A percentile compares a stretch with the other conserved stretches of the same genome.
phyloP scores from a whole-genome alignment of 2,888 invertebrate species.

The Hypselothyrea guttata region DNA sequence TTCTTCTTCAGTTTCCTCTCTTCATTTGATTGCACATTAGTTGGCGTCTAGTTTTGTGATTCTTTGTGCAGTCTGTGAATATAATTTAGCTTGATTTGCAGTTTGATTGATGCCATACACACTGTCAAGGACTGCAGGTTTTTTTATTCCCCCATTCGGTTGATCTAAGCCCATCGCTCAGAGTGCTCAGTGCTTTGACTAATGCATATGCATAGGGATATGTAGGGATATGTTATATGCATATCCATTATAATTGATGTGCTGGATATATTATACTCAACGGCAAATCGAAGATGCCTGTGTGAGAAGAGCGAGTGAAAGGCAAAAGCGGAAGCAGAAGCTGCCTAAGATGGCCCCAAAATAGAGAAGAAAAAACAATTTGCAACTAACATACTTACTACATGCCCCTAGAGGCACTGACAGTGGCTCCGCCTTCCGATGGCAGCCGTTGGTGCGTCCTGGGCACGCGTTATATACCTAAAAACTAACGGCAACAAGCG shows the following conservation, averaged over 20 bases:
- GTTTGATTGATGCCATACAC: slow-evolving; percentile 61
- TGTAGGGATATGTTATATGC: slow-evolving; percentile 31
- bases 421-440: slow-evolving; percentile 69
- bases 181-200: too few species aligned
- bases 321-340: slow-evolving; percentile 12
- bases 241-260: slow-evolving; percentile 70
- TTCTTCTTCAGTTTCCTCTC: not conserved
- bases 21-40: slow-evolving; percentile 11
- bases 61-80: slow-evolving; percentile 39
- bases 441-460: slow-evolving; percentile 63
- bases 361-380: slow-evolving; percentile 14
- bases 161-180: slow-evolving; percentile 32
- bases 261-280: slow-evolving; percentile 47
- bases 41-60: slow-evolving; percentile 13
- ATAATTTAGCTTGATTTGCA: slow-evolving; percentile 61
- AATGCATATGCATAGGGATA: slow-evolving; percentile 15
- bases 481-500: slow-evolving; percentile 61
- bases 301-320: not conserved
- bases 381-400: slow-evolving; percentile 15
- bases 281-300: slow-evolving; percentile 41
- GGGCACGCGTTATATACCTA: slow-evolving; percentile 67
- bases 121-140: slow-evolving; percentile 11
- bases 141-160: slow-evolving; percentile 6
- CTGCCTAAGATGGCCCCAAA: slow-evolving; percentile 9
- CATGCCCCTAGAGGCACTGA: slow-evolving; percentile 23